Base-by-base conservation (phyloP, 2,888 invertebrate genomes). In the Eupithecia abbreviata region DNA sequence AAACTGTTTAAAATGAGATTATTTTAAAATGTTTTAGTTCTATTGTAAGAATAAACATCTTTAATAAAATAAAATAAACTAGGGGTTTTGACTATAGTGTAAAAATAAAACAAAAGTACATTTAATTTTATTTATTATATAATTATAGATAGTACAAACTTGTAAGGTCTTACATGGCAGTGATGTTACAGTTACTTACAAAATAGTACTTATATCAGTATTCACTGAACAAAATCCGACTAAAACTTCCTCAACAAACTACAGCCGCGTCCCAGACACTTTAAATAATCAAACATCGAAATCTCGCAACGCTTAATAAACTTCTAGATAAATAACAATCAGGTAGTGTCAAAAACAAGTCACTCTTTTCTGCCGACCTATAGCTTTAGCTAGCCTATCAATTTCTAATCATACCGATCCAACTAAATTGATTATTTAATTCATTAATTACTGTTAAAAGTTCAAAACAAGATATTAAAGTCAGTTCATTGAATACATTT, bases 91-190 rank as follows among this genome's bases (percentile, higher is more conserved):
- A 13, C 42, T 68, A n/a, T 15, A 45, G n/a, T n/a, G 10, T 45
- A 68, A 43, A 68, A 68, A 45, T 12, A 49, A 78, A 75, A 76
- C 79, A 81, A 80, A 82, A 81, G 87, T 87, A 89, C 88, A 75
- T 76, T 79, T 87, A 90, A 45, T 68, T 88, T 89, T 88, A 87
- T 93, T 93, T 93, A 93, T 93, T 94, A 93, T 93, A 67, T 91
- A 91, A 10, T 93, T 93, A 94, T 88, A 92, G 90, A 94, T 88
- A 93, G 90, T 94, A 94, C 92, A 94, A 93, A 94, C 93, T 81
- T 93, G 93, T 94, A 95, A 93, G 93, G 94, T 93, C 94, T 91
- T 93, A 94, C 90, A 94, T 94, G 94, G 94, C 94, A 95, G 94
- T 95, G 94, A 93, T 93, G 93, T 92, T 91, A 90, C 87, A 85